These are phyloP conservation scores for Drosophila insularis DNA, from an alignment of 1,140 invertebrate species.

Conservation along the genomic window DNA sequence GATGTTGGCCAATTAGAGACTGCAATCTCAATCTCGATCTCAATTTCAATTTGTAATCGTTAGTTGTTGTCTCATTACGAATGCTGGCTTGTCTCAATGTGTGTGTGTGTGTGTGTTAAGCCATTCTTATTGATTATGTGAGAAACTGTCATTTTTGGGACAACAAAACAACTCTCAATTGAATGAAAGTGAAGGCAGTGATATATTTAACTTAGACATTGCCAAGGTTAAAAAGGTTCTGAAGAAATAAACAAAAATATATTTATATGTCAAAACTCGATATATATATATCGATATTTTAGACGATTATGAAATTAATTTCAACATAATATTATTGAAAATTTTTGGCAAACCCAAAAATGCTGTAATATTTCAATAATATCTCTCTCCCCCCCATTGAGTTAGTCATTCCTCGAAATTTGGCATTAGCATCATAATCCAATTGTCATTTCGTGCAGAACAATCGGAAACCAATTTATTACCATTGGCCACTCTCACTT, in stretches of 20 bases:
- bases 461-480: constrained; percentile 14
- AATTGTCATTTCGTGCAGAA: constrained; percentile 45
- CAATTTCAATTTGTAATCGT: constrained; percentile 8
- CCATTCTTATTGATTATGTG: constrained; percentile 42
- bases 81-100: not conserved
- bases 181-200: not conserved
- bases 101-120: not conserved
- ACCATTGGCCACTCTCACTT: constrained; percentile 47
- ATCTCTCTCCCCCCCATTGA: not conserved
- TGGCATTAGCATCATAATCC: constrained; percentile 20
- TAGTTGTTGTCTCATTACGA: not conserved
- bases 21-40: constrained; percentile 19
- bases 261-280: not conserved
- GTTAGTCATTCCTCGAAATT: not conserved
- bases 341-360: not conserved
- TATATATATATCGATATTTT: too few species aligned
- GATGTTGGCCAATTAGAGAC: not conserved
- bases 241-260: not conserved
- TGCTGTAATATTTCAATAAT: constrained; percentile 3
- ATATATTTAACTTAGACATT: too few species aligned
- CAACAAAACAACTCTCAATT: too few species aligned
- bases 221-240: not conserved
- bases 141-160: constrained; percentile 22
- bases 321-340: too few species aligned
- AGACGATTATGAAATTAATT: too few species aligned